Evolutionary conservation across 1,140 invertebrate species (phyloP), one percentile per base, ranked within the genome.

Genomic region (Triops cancriformis): DNA sequence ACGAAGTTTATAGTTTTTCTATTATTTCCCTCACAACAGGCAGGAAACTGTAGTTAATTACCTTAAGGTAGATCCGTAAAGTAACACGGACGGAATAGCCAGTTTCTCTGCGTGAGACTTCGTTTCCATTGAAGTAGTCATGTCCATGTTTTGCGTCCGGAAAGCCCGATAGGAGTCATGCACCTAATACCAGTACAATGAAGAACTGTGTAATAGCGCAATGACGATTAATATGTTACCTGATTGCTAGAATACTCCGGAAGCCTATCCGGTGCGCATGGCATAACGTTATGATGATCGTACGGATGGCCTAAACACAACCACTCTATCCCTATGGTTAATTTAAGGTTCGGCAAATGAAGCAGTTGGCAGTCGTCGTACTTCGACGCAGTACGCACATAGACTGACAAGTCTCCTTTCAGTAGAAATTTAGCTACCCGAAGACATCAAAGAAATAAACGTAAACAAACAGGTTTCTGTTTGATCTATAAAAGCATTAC

Each of bases 191-290:
- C 84, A 83, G 72, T 7, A 26, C 23, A n/a, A 77, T 7, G 14
- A 31, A 28, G 51, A 14, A 14, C 43, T 10, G 14, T 51, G 45
- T 72, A 4, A 31, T 73, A 75, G 1, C 51, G 51, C 27, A 45
- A 37, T 1, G 72, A 74, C 18, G 80, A 72, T 78, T 76, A 75
- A 75, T 81, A 91, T 91, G 85, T n/a, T 64, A 64, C 51, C 23
- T 96, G 93, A 85, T 97, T 96, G 81, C 92, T 96, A 0, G 96
- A 98, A 85, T 98, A 99, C 84, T 99, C 97, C 0, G 97, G 97
- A 28, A 99, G 86, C 85, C 97, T 94, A 81, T 98, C 94, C 0
- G 96, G 96, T 11, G 97, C 97, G 87, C 96, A 98, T 0, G 96
- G 95, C 85, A 96, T 93, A 0, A 98, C 94, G n/a, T 91, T 89